Evolutionary conservation across 2,888 invertebrate genomes (phyloP), one percentile per base, ranked within the genome.

Genomic region (Drosophila kanekoi): DNA sequence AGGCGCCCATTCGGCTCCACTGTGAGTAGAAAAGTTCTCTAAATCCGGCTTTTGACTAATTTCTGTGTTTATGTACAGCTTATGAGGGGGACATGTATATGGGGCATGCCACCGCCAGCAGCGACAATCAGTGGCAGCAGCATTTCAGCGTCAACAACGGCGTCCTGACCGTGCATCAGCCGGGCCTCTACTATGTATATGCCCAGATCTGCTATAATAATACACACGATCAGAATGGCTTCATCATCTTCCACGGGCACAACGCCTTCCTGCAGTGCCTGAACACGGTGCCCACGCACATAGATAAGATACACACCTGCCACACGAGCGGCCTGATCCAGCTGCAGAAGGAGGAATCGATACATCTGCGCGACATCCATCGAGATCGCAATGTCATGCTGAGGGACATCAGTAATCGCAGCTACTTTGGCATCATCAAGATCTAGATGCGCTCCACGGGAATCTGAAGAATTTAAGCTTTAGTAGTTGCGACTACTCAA

Each of bases 201-300:
- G 96, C 96, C 0, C 93, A 97, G 95, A 95, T 97, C 69, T 96
- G 95, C 92, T 97, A 96, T 90, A 93, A 96, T 66, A 96, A 97
- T 87, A 94, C 94, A 53, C 96, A 96, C 89, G 96, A 96, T 88
- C 93, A 94, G 41, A 96, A 96, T 78, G 96, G 96, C 0, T 97
- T 95, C 93, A 94, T 95, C 59, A 93, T 97, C 14, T 94, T 95
- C 88, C 94, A 94, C 45, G 95, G 94, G 18, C 93, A 93, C 64
- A 94, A 94, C 37, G 94, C 95, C 0, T 93, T 95, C 20, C 93
- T 96, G 14, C 96, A 97, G 79, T 97, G 97, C 91, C 95, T 96
- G 2, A 94, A 95, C 62, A 95, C 95, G 63, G 93, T 95, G 4
- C 95, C 95, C 87, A 93, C 94, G 0, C 87, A 91, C 0, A 89